Conservation (phyloP, 2,113 vertebrate genomes). For the Progne subis region DNA sequence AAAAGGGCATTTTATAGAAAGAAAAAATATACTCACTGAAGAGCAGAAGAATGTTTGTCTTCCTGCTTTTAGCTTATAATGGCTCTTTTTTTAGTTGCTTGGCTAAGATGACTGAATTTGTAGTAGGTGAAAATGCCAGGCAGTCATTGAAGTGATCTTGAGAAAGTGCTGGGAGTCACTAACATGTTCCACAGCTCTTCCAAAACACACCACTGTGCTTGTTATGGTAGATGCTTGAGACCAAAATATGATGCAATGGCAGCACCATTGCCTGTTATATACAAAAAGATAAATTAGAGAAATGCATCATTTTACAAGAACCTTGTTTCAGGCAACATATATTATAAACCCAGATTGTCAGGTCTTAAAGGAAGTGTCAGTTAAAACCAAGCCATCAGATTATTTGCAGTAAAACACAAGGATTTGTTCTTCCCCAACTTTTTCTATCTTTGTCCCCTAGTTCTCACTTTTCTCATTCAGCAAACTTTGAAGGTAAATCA, state of each 20-base stretch:
- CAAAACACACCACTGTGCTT: not conserved
- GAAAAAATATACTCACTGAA: not conserved
- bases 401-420: not conserved
- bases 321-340: not conserved
- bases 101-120: not conserved
- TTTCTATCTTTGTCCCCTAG: not conserved
- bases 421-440: not conserved
- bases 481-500: not conserved
- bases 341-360: not conserved
- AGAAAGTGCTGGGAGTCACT: not conserved
- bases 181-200: not conserved
- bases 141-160: not conserved
- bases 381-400: not conserved
- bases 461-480: not conserved
- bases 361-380: not conserved
- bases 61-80: slow-evolving; percentile 40
- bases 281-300: not conserved
- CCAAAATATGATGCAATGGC: not conserved
- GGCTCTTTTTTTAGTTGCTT: slow-evolving; percentile 10
- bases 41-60: slow-evolving; percentile 50
- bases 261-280: not conserved
- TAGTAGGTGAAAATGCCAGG: not conserved
- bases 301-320: not conserved
- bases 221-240: not conserved
- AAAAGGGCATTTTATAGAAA: slow-evolving; percentile 63